These are phyloP conservation scores for Cataglyphis livida DNA, from an alignment of 2,888 invertebrate genomes.

Conservation along the genomic window DNA sequence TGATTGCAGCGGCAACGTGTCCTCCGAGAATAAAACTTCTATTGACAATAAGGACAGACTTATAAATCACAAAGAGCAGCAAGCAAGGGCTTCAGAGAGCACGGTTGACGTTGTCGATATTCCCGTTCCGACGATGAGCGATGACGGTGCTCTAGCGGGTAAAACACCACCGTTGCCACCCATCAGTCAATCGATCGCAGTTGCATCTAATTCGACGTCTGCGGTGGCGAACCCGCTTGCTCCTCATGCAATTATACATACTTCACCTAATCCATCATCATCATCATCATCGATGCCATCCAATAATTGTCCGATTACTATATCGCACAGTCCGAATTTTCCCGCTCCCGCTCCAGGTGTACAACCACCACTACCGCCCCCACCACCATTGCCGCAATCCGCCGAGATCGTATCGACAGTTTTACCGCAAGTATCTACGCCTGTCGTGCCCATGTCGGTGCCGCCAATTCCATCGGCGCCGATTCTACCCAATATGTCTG, in stretches of 20 bases:
- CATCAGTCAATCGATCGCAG: constrained; percentile 43
- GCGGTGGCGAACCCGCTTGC: constrained; percentile 62
- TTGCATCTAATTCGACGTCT: constrained; percentile 59
- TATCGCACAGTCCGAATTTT: constrained; percentile 66
- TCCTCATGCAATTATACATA: constrained; percentile 74
- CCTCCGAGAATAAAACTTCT: constrained; percentile 75
- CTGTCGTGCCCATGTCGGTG: constrained; percentile 72
- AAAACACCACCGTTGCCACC: constrained; percentile 81
- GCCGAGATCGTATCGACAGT: constrained; percentile 66
- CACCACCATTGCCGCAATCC: constrained; percentile 68
- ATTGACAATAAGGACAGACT: constrained; percentile 74
- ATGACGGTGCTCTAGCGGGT: constrained; percentile 73
- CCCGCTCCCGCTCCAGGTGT: constrained; percentile 55
- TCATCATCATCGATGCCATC: constrained; percentile 44
- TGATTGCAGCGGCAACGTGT: constrained; percentile 79
- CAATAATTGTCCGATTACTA: constrained; percentile 66
- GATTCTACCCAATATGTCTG: constrained; percentile 76
- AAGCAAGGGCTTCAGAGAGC: constrained; percentile 57
- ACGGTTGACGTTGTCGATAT: constrained; percentile 89
- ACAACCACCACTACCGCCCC: constrained; percentile 62
- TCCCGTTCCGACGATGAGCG: constrained; percentile 88
- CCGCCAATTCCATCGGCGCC: constrained; percentile 67
- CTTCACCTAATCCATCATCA: constrained; percentile 71
- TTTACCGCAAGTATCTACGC: constrained; percentile 76
- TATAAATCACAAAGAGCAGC: constrained; percentile 69